Conservation (phyloP, 2,888 invertebrate species). For the Agriotes lineatus region DNA sequence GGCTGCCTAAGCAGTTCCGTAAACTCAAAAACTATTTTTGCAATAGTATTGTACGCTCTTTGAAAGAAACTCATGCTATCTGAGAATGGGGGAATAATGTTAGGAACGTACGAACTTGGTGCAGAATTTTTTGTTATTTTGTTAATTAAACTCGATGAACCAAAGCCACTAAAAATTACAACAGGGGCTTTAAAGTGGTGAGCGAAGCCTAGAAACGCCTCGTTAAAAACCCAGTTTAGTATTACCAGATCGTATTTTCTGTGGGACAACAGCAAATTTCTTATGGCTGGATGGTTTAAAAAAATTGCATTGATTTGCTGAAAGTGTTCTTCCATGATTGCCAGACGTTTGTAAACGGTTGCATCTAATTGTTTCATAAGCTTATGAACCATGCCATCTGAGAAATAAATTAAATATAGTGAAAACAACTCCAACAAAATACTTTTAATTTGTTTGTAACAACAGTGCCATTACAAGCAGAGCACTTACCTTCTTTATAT, state of each 20-base stretch:
- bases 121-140: constrained; percentile 56
- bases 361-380: too few relatives aligned
- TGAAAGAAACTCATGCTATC: constrained; percentile 57
- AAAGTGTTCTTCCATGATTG: too few relatives aligned
- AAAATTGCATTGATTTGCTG: background rate
- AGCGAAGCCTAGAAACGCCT: constrained; percentile 58
- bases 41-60: constrained; percentile 52
- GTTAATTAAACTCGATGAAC: constrained; percentile 50
- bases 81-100: constrained; percentile 37
- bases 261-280: constrained; percentile 35
- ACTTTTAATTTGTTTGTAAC: too few relatives aligned
- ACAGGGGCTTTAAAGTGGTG: constrained; percentile 59
- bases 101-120: constrained; percentile 59
- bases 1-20: constrained; percentile 17
- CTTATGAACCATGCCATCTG: too few relatives aligned
- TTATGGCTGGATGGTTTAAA: background rate
- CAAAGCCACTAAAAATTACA: constrained; percentile 55
- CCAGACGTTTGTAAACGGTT: too few relatives aligned
- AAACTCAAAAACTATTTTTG: constrained; percentile 9
- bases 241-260: constrained; percentile 56
- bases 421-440: too few relatives aligned
- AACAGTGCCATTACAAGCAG: too few relatives aligned
- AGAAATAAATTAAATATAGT: too few relatives aligned
- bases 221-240: constrained; percentile 56
- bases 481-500: background rate